A percentile compares a stretch with the other conserved stretches of the same genome.
phyloP scores from a whole-genome alignment of 2,797 vertebrate species.

The Knipowitschia caucasica region DNA sequence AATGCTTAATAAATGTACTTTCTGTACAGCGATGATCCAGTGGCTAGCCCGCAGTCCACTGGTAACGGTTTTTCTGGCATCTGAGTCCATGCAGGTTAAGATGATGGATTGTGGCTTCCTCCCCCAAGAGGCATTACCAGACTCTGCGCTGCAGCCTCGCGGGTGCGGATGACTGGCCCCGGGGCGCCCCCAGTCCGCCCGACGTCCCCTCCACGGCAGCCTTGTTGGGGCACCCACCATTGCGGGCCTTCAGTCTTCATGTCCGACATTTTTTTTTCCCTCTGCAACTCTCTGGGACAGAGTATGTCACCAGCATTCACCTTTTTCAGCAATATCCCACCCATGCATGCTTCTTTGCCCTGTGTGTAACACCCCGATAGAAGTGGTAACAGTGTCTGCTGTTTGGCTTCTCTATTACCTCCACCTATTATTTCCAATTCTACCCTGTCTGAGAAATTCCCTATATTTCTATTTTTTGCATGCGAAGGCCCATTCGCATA shows the following conservation, averaged over 20 bases:
- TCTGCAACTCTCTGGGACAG: slow-evolving; percentile 89
- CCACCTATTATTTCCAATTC: slow-evolving; percentile 97
- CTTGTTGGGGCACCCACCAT: slow-evolving; percentile 89
- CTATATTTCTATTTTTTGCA: slow-evolving; percentile 95
- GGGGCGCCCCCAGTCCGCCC: slow-evolving; percentile 69
- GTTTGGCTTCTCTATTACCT: slow-evolving; percentile 96
- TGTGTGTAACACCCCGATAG: slow-evolving; percentile 92
- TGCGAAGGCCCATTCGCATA: slow-evolving; percentile 78
- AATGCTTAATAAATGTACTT: slow-evolving; percentile 82
- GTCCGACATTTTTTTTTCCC: slow-evolving; percentile 98
- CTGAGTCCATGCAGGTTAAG: slow-evolving; percentile 79
- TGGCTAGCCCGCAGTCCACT: slow-evolving; percentile 69
- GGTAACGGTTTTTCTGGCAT: slow-evolving; percentile 81
- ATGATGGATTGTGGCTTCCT: slow-evolving; percentile 91
- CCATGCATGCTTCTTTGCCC: slow-evolving; percentile 93
- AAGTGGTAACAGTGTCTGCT: slow-evolving; percentile 96
- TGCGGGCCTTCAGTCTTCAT: slow-evolving; percentile 93
- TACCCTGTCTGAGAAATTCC: slow-evolving; percentile 94
- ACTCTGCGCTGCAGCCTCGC: slow-evolving; percentile 92
- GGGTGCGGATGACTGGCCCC: slow-evolving; percentile 86
- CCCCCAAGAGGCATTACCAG: slow-evolving; percentile 90
- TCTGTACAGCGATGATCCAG: slow-evolving; percentile 86
- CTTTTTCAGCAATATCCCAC: slow-evolving; percentile 86
- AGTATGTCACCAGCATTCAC: slow-evolving; percentile 92
- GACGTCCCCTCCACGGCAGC: slow-evolving; percentile 86